Base-by-base conservation (phyloP, 2,797 vertebrate species). In the Ateles fusciceps region DNA sequence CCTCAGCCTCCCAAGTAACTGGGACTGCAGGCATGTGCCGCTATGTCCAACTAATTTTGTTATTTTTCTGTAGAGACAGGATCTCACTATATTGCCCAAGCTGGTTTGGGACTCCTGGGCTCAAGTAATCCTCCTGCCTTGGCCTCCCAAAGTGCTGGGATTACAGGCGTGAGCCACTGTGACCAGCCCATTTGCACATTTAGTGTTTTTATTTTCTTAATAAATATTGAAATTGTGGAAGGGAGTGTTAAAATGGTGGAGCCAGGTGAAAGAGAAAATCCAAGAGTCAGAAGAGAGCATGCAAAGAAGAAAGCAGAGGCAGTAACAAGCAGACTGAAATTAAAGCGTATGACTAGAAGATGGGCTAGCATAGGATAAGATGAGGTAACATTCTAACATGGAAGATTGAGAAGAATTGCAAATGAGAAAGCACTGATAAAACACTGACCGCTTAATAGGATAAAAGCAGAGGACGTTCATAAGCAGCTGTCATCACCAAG, bases 301-400 rank as follows among this genome's bases (percentile, higher is more conserved):
- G 21, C 57, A 21, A 33, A 81, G 7, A 13, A 42, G 22, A 42
- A 64, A 28, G 24, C 21, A 42, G 44, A 52, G 7, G 19, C 17
- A 7, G 13, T 30, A 19, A 3, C 13, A 26, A 2, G 5, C 5
- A 1, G 30, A 6, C 0, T 0, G 7, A 13, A 26, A 1, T n/a
- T 2, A 13, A 59, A 22, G 17, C 21, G 14, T 14, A 4, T 10
- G 22, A 22, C 5, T 21, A 17, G 5, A 26, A 13, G 9, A 33
- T 4, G 4, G 22, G 22, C 61, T 68, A 68, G 30, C 30, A 19
- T 68, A n/a, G 61, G 61, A 4, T 17, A 19, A 68, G 30, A 68
- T 68, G 30, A 68, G 61, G 30, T 68, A 17, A n/a, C 61, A n/a
- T n/a, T 33, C 30, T 55, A 44, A 4, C 21, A 5, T 4, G 5